Conservation (phyloP, 2,113 vertebrate species). For the Phylloscopus trochilus region DNA sequence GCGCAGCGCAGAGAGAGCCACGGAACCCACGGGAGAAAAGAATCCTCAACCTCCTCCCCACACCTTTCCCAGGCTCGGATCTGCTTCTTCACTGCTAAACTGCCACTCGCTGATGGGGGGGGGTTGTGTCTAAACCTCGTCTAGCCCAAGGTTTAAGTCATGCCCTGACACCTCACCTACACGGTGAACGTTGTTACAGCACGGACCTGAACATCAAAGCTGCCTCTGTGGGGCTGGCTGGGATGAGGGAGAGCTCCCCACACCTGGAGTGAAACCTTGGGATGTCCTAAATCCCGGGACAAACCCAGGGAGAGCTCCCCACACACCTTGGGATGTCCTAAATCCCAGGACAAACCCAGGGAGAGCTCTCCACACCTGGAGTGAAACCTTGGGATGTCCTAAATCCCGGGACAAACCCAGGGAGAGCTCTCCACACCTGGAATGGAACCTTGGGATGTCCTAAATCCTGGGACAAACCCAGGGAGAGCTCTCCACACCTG, state of each 20-base stretch:
- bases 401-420: background rate
- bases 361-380: background rate
- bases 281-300: background rate
- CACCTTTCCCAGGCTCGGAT: constrained; percentile 7
- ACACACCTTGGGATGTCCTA: no score
- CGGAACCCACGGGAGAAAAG: constrained; percentile 22
- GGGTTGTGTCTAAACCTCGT: background rate
- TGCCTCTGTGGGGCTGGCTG: background rate
- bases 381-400: background rate
- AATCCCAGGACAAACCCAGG: background rate
- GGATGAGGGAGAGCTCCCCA: background rate
- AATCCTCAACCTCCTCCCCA: constrained; percentile 24
- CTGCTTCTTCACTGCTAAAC: background rate
- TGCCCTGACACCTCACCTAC: background rate
- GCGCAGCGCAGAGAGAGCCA: background rate
- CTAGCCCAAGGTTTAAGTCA: background rate
- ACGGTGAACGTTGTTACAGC: fast-evolving
- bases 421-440: background rate
- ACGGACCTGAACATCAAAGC: background rate
- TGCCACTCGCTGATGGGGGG: background rate
- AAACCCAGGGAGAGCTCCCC: background rate
- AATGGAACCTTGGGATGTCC: background rate
- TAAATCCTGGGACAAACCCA: background rate
- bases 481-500: background rate
- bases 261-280: background rate